Conservation (phyloP, 64 coral and sea anemone genomes). For the Platygyra sinensis region DNA sequence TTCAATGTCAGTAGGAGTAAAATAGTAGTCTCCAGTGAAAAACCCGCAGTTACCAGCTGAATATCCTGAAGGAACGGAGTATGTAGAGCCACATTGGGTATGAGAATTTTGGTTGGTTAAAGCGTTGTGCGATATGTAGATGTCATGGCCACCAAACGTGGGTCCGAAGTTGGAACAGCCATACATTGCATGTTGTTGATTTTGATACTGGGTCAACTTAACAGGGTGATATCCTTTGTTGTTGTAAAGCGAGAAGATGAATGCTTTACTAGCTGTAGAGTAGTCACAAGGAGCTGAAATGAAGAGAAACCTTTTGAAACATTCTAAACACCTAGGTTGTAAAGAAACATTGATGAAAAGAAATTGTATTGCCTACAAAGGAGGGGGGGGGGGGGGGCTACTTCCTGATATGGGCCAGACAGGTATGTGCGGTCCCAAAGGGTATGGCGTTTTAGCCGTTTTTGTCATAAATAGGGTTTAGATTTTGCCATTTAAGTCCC, state of each 20-base stretch:
- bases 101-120: background rate
- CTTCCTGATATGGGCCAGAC: too few species aligned
- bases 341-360: too few species aligned
- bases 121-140: background rate
- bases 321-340: too few species aligned
- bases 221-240: background rate
- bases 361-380: too few species aligned
- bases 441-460: too few species aligned
- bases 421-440: too few species aligned
- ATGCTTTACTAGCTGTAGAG: background rate
- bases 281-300: background rate
- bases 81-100: background rate
- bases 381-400: too few species aligned
- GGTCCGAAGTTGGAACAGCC: background rate
- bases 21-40: background rate
- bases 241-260: slow-evolving; percentile 25
- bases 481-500: too few species aligned
- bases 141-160: slow-evolving; percentile 1
- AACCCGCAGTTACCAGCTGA: background rate
- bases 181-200: slow-evolving; percentile 12
- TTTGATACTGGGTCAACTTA: background rate
- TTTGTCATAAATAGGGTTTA: too few species aligned
- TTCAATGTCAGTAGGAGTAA: slow-evolving; percentile 22
- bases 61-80: background rate
- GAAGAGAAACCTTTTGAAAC: too few species aligned